A percentile compares a stretch with the other conserved stretches of the same genome.
Evolutionary conservation across 2,888 invertebrate genomes (phyloP).

Genomic region (Drosophila infuscata): DNA sequence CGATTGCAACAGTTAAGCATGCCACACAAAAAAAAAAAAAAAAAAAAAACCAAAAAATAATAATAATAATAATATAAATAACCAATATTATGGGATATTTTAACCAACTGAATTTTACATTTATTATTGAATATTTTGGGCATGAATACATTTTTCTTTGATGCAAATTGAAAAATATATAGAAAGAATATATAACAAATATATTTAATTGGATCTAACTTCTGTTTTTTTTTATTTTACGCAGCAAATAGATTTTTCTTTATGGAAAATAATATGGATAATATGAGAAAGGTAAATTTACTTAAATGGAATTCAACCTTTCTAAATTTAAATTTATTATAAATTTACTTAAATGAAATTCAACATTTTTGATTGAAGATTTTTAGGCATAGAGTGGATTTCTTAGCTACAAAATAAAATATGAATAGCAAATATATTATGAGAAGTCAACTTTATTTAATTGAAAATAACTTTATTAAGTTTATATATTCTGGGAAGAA

Average conservation of each 20-base stretch:
- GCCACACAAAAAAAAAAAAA: background rate
- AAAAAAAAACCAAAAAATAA: no score
- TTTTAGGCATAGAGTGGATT: background rate
- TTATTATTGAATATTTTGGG: background rate
- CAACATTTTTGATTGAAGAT: background rate
- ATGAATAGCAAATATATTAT: no score
- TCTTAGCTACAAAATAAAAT: no score
- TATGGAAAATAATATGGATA: background rate
- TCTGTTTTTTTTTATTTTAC: background rate
- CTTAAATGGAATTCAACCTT: background rate
- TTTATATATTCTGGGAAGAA: no score
- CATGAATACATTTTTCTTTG: background rate
- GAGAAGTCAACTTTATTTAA: no score
- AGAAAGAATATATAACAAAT: background rate
- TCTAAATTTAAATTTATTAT: background rate
- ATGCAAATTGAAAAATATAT: background rate
- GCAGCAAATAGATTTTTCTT: background rate
- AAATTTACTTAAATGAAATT: background rate
- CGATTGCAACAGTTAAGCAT: constrained; percentile 21
- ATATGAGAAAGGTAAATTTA: background rate
- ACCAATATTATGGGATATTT: background rate
- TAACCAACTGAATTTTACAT: background rate
- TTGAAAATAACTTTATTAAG: no score
- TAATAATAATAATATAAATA: constrained; percentile 8
- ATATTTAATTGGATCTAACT: background rate